Evolutionary conservation across 2,888 invertebrate genomes (phyloP), one percentile per base, ranked within the genome.

Genomic region (Lithodes maja): DNA sequence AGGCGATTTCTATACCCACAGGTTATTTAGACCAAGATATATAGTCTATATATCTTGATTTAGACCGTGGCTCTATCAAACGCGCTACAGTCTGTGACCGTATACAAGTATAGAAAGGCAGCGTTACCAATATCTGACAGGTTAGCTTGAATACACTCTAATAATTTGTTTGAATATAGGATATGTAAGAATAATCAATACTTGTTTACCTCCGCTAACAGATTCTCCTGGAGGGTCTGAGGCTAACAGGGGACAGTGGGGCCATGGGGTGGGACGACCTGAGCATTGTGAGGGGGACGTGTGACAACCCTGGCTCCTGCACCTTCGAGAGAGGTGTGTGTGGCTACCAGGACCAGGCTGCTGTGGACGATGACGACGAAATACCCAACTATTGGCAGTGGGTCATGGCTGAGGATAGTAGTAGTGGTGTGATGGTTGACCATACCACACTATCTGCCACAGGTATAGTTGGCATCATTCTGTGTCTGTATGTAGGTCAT

Each of bases 291-390:
- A 69, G 85, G 3, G 89, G 84, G n/a, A 74, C 84, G 1, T 91
- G 90, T 79, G 55, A 53, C 7, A 52, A 77, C 53, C 86, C 85
- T 50, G 88, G 88, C 33, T 80, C 86, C 5, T 91, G 90, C 68
- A 55, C 85, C 77, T 91, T 91, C 84, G 90, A 91, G 74, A 81
- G 52, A 2, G 90, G 90, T 3, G 71, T 91, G 33, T 91, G 90
- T 86, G 89, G 86, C 50, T 91, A 86, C 83, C 83, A 9, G 15
- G 69, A 75, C 5, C 55, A 79, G n/a, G 7, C 75, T 7, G n/a
- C 49, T 1, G 61, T 74, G 7, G 74, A 75, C 49, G 9, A 77
- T 3, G 17, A 50, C 2, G 61, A 15, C 5, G 75, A 75, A 33
- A 82, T 49, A 61, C 33, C n/a, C 2, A 84, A 71, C 33, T 77